phyloP scores from a whole-genome alignment of 2,113 vertebrate genomes.

The Rhea americana region DNA sequence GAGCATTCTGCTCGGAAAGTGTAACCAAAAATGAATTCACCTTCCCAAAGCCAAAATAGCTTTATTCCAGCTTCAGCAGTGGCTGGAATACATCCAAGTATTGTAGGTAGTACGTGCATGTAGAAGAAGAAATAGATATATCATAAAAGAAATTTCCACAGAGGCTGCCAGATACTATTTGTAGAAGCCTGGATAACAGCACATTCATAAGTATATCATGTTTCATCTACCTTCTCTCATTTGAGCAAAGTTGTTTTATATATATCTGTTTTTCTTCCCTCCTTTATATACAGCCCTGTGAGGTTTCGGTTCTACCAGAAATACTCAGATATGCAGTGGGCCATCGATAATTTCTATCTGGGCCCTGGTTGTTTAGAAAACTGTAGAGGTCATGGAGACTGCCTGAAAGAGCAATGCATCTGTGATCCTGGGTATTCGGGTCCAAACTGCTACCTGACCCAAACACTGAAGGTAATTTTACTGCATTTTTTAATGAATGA shows the following conservation, averaged over 20 bases:
- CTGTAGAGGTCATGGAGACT: constrained; percentile 95
- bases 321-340: constrained; percentile 94
- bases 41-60: not conserved
- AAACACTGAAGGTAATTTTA: constrained; percentile 86
- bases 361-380: constrained; percentile 91
- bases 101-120: not conserved
- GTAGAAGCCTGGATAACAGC: not conserved
- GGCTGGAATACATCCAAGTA: not conserved
- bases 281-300: constrained; percentile 79
- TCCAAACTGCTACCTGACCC: constrained; percentile 89
- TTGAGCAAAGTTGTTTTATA: constrained; percentile 7
- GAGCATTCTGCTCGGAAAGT: not conserved
- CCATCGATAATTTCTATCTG: constrained; percentile 96
- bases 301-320: constrained; percentile 97
- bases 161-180: not conserved
- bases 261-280: constrained; percentile 30
- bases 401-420: constrained; percentile 91
- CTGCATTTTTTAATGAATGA: not conserved
- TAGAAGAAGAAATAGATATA: not conserved
- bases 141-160: not conserved
- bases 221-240: not conserved
- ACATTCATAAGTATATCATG: not conserved
- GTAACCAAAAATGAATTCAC: not conserved
- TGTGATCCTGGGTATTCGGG: constrained; percentile 95
- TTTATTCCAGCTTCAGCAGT: not conserved